A percentile compares a stretch with the other conserved stretches of the same genome.
Evolutionary conservation across 2,113 vertebrate species (phyloP).

Genomic region (Halcyon malimbica): DNA sequence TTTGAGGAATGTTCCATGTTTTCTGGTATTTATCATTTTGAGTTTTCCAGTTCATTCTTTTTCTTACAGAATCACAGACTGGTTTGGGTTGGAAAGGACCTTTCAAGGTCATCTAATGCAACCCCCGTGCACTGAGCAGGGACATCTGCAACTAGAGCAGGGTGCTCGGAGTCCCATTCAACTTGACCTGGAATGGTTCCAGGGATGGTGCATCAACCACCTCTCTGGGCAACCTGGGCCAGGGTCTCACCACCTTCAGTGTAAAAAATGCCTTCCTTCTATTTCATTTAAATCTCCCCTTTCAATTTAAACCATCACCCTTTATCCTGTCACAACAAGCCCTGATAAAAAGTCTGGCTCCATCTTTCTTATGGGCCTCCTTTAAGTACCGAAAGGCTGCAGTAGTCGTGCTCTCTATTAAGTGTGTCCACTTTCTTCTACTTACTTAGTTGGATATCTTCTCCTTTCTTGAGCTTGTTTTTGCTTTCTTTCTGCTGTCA

Average conservation of each 20-base stretch:
- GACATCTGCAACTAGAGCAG: too few species aligned
- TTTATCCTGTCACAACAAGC: background rate
- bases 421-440: background rate
- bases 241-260: background rate
- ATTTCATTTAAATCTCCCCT: background rate
- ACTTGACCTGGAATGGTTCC: too few species aligned
- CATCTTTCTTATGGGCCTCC: background rate
- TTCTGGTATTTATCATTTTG: background rate
- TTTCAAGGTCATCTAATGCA: too few species aligned
- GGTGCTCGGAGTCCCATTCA: too few species aligned
- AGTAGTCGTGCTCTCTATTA: background rate
- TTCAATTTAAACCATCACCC: background rate
- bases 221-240: background rate
- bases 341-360: background rate
- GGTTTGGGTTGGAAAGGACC: too few species aligned
- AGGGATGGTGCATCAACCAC: background rate
- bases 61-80: background rate
- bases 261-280: background rate
- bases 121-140: too few species aligned
- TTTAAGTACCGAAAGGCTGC: background rate
- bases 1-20: background rate
- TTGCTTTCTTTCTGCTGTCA: background rate
- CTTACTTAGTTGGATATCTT: background rate
- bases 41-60: background rate
- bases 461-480: background rate